Percentiles rank a stretch among this genome's conserved stretches.
These are phyloP conservation scores for Zaprionus inermis DNA, from an alignment of 1,140 invertebrate genomes.

Conservation along the genomic window DNA sequence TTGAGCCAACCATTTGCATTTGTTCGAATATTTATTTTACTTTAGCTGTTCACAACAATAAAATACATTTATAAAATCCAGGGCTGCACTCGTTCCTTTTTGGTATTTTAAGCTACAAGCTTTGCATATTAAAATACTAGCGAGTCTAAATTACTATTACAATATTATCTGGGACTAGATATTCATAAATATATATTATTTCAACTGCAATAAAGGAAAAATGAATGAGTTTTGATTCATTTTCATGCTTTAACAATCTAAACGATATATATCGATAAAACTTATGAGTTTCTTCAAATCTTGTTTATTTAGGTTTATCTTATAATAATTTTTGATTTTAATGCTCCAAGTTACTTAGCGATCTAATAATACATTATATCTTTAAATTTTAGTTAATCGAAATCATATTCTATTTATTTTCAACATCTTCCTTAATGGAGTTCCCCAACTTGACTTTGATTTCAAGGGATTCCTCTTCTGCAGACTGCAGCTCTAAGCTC, in stretches of 20 bases:
- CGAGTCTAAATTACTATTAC: background rate
- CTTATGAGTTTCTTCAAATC: too few species aligned
- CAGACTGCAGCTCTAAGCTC: conserved; percentile 1
- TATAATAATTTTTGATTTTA: background rate
- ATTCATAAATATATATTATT: too few species aligned
- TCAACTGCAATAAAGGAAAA: too few species aligned
- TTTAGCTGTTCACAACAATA: conserved; percentile 30
- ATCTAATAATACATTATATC: background rate
- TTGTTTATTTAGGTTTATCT: background rate
- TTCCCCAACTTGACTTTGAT: background rate
- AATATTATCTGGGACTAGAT: too few species aligned
- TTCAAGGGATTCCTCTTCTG: background rate
- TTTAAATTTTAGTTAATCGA: background rate
- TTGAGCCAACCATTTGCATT: conserved; percentile 73
- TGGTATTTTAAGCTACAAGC: background rate
- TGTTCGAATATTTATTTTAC: conserved; percentile 25
- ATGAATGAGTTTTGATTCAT: too few species aligned
- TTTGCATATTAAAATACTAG: background rate
- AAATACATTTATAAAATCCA: conserved; percentile 14
- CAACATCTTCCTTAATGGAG: background rate
- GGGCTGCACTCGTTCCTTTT: conserved; percentile 17
- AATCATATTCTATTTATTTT: background rate
- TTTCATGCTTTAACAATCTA: too few species aligned
- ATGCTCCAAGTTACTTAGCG: background rate
- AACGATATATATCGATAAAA: too few species aligned